These are phyloP conservation scores for Python bivittatus DNA, from an alignment of 2,113 vertebrate genomes.

Conservation along the genomic window DNA sequence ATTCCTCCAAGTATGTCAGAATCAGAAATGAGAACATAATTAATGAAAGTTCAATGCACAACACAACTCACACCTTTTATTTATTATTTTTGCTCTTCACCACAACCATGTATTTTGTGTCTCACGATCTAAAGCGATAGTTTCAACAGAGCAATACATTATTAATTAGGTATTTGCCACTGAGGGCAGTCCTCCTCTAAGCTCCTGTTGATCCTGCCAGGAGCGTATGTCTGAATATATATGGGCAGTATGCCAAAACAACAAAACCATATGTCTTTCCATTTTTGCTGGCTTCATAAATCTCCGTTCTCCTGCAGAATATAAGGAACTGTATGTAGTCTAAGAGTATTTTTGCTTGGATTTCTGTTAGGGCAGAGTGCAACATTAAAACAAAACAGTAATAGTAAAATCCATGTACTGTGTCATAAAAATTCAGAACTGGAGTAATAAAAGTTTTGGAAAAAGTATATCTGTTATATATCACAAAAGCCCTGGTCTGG, in stretches of 20 bases:
- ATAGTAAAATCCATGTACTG: neutral
- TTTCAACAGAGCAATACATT: neutral
- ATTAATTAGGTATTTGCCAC: neutral
- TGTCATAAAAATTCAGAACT: neutral
- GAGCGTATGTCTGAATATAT: neutral
- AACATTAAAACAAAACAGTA: neutral
- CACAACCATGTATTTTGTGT: neutral
- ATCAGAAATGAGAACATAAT: neutral
- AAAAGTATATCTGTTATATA: neutral
- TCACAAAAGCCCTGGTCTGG: neutral
- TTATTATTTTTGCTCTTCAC: neutral
- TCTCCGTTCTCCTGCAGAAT: neutral
- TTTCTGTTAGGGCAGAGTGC: neutral
- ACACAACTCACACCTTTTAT: neutral
- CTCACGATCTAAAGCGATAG: neutral
- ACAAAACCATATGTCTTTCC: neutral
- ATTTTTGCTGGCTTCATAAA: neutral
- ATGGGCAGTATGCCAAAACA: neutral
- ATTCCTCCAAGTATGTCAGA: neutral
- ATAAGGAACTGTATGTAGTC: neutral
- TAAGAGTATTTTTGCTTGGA: neutral
- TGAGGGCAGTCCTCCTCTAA: neutral
- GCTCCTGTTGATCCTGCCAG: neutral
- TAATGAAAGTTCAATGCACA: neutral
- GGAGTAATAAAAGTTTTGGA: neutral